Percentiles rank a stretch among this genome's conserved stretches.
Evolutionary conservation across 2,888 invertebrate genomes (phyloP).

Genomic region (Allacma fusca): DNA sequence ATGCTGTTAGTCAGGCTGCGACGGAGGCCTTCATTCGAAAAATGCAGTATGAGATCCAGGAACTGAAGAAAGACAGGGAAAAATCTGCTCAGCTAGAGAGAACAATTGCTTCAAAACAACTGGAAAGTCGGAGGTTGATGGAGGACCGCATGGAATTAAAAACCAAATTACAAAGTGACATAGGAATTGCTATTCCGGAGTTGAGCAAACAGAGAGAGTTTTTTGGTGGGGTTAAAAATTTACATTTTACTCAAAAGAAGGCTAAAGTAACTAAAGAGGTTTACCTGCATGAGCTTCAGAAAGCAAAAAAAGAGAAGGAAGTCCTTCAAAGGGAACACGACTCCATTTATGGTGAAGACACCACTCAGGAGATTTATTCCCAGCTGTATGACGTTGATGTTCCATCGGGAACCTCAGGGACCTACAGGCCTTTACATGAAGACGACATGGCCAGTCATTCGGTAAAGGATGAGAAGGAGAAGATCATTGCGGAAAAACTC

Average conservation of each 20-base stretch:
- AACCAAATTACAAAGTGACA: not conserved
- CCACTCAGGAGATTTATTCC: not conserved
- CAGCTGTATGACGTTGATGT: not conserved
- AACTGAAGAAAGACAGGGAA: not conserved
- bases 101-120: not conserved
- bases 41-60: not conserved
- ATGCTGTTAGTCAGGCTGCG: not conserved
- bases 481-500: not conserved
- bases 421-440: not conserved
- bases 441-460: not conserved
- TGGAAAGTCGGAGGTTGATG: not conserved
- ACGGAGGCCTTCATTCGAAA: not conserved
- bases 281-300: not conserved
- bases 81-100: not conserved
- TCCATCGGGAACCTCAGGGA: not conserved
- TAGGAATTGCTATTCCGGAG: not conserved
- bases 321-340: not conserved
- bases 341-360: not conserved
- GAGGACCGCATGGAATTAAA: not conserved
- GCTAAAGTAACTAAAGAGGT: not conserved
- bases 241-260: not conserved
- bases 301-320: not conserved
- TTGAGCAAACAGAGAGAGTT: not conserved
- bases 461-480: not conserved
- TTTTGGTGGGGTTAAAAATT: not conserved